Conservation (phyloP, 2,113 vertebrate species). For the Neodon shergylaensis region DNA sequence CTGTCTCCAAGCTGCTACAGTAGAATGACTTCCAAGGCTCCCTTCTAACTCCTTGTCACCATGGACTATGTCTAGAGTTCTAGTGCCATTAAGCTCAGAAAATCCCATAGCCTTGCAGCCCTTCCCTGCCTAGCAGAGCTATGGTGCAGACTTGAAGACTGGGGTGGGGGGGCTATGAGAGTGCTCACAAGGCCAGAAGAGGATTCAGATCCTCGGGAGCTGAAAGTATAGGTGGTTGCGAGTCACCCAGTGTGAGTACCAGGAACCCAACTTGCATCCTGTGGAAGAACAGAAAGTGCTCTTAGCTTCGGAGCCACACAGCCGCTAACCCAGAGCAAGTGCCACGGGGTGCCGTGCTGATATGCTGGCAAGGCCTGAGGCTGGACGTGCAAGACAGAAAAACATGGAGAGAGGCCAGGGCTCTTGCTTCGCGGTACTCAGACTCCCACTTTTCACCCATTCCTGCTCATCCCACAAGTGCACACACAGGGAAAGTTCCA, state of each 20-base stretch:
- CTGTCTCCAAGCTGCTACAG: not conserved
- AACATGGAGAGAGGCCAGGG: not conserved
- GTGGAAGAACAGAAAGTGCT: too few relatives aligned
- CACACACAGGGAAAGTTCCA: fast-evolving
- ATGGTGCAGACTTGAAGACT: not conserved
- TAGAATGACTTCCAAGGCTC: fast-evolving
- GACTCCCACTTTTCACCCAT: not conserved
- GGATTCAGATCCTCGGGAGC: not conserved
- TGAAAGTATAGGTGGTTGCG: not conserved
- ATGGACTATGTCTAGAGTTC: fast-evolving
- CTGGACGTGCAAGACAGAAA: not conserved
- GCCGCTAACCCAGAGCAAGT: fast-evolving
- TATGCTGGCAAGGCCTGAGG: not conserved
- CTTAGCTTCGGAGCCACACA: not conserved
- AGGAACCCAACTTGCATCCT: not conserved
- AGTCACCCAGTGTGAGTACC: not conserved
- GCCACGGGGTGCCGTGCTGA: fast-evolving
- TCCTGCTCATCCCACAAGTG: too few relatives aligned
- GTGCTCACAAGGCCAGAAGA: not conserved
- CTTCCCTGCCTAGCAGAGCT: not conserved
- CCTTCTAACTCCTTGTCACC: not conserved
- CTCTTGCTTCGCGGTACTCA: not conserved
- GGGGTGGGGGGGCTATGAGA: too few relatives aligned
- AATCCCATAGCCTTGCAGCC: fast-evolving
- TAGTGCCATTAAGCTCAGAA: not conserved